Percentiles rank a stretch among this genome's conserved stretches.
phyloP scores from a whole-genome alignment of 2,888 invertebrate genomes.

The Cephus sareptanus region DNA sequence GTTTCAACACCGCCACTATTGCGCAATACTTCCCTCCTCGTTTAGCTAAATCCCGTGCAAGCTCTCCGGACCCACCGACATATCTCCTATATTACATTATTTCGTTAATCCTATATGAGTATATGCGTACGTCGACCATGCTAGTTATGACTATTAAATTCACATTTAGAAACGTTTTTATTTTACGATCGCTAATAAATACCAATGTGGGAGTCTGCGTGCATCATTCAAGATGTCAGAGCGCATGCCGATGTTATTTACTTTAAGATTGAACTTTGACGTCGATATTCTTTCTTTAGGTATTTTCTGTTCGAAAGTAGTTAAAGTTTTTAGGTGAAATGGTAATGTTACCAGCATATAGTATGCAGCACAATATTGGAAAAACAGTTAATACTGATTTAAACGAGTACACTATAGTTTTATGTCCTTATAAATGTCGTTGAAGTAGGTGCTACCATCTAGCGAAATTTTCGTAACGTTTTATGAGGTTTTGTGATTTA shows the following conservation, averaged over 20 bases:
- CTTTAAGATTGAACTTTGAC: not conserved
- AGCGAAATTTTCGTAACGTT: not conserved
- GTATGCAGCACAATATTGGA: not conserved
- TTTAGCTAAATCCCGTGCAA: constrained; percentile 19
- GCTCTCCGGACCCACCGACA: not conserved
- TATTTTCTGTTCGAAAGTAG: not conserved
- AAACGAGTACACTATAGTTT: not conserved
- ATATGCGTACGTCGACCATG: not conserved
- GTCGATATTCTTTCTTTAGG: not conserved
- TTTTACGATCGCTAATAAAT: not conserved
- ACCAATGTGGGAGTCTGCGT: not conserved
- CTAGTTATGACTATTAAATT: not conserved
- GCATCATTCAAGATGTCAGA: not conserved
- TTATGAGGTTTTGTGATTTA: not conserved
- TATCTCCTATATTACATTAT: not conserved
- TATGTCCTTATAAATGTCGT: not conserved
- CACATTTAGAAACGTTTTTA: not conserved
- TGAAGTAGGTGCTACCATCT: not conserved
- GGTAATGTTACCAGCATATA: not conserved
- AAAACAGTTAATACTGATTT: not conserved
- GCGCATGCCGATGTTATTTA: not conserved
- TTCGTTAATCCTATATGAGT: not conserved
- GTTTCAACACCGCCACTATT: not conserved
- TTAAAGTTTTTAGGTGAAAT: not conserved
- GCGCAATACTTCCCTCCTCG: constrained; percentile 24